Conservation (phyloP, 2,113 vertebrate species). For the Megatriorchis doriae region DNA sequence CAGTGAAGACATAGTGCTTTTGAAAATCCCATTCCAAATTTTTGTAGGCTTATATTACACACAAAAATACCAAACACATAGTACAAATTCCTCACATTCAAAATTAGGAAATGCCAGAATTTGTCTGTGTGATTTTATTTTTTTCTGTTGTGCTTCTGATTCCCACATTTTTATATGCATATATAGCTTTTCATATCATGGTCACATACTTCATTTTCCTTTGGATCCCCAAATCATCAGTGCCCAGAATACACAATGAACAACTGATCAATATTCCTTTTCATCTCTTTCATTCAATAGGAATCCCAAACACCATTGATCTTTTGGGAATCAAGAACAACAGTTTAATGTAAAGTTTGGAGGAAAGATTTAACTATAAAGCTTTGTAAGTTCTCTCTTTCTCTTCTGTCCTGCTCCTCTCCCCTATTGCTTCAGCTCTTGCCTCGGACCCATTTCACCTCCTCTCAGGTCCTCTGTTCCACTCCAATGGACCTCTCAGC, state of each 20-base stretch:
- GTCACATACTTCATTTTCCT: neutral
- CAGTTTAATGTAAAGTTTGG: neutral
- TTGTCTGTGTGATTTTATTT: neutral
- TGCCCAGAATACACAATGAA: neutral
- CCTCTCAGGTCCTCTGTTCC: neutral
- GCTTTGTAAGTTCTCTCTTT: neutral
- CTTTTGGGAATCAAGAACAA: neutral
- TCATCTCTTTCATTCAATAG: neutral
- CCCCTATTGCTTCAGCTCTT: neutral
- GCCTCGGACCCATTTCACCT: neutral
- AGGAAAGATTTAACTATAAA: neutral
- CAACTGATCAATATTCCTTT: neutral
- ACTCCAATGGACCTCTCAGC: neutral
- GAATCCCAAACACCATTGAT: neutral
- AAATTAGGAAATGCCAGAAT: neutral
- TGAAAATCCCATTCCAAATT: neutral
- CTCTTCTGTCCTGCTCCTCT: neutral
- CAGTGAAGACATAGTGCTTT: neutral
- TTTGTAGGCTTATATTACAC: neutral
- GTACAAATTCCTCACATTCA: neutral
- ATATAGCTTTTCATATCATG: neutral
- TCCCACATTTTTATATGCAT: neutral
- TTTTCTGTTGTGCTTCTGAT: neutral
- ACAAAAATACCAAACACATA: neutral
- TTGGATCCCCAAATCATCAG: neutral